These are phyloP conservation scores for Dasyurus viverrinus DNA, from an alignment of 2,113 vertebrate genomes.

Conservation along the genomic window DNA sequence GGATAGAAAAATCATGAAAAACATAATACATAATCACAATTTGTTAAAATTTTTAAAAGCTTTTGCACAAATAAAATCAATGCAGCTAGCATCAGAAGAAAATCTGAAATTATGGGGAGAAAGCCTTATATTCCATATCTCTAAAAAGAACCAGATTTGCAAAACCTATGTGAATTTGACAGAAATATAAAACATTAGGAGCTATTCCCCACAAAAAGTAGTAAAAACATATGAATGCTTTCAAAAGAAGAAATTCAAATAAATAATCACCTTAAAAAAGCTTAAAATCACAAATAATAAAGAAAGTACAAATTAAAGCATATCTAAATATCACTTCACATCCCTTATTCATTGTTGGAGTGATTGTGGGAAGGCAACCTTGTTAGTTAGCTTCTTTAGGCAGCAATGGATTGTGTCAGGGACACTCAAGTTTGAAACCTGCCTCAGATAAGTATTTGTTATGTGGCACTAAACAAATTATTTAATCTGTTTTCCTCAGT, in stretches of 20 bases:
- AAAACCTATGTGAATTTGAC: neutral
- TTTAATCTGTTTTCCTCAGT: neutral
- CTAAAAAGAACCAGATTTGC: neutral
- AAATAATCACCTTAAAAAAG: neutral
- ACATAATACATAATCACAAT: neutral
- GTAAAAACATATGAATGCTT: neutral
- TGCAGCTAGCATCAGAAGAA: neutral
- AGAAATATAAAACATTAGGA: neutral
- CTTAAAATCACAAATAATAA: neutral
- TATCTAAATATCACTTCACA: neutral
- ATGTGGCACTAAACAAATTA: neutral
- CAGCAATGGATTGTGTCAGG: neutral
- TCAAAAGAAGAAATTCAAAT: neutral
- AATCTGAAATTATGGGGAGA: neutral
- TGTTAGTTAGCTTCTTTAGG: neutral
- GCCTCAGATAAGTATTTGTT: neutral
- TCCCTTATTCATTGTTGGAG: neutral
- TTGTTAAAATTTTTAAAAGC: neutral
- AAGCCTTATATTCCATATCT: neutral
- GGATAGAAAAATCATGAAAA: neutral
- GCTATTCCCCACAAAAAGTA: neutral
- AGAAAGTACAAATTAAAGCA: neutral
- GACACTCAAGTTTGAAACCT: neutral
- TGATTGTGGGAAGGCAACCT: neutral
- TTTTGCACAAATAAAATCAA: neutral